Evolutionary conservation across 2,888 invertebrate species (phyloP).

Genomic region (Abscondita cerata): DNA sequence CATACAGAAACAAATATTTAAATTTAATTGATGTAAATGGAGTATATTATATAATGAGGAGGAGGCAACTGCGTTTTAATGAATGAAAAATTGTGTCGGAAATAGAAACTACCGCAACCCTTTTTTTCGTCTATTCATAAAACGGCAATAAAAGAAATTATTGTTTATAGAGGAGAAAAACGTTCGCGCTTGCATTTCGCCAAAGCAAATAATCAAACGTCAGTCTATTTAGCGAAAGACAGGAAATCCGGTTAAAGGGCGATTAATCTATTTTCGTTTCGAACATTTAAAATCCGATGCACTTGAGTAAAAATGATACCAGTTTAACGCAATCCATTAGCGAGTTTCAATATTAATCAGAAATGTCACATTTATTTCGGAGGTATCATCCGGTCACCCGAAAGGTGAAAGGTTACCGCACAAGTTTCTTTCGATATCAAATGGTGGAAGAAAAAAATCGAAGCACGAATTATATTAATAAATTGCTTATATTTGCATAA

Average conservation of each 20-base stretch:
- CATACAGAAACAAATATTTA: neutral
- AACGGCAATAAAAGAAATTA: neutral
- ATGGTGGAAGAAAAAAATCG: too few relatives aligned
- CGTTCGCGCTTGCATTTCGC: neutral
- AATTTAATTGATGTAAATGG: neutral
- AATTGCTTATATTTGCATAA: neutral
- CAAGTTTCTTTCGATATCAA: too few relatives aligned
- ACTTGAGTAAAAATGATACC: too few relatives aligned
- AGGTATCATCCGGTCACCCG: neutral
- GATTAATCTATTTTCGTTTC: conserved; percentile 32
- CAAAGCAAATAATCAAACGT: conserved; percentile 19
- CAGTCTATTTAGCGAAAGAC: conserved; percentile 28
- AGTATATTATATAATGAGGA: neutral
- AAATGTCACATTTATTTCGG: conserved; percentile 4
- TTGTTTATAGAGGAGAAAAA: neutral
- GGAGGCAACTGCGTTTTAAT: neutral
- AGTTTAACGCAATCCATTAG: neutral
- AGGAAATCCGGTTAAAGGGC: conserved; percentile 32
- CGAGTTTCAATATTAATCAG: neutral
- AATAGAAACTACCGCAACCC: neutral
- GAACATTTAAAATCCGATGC: too few relatives aligned
- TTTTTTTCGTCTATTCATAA: neutral
- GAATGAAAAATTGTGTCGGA: conserved; percentile 3
- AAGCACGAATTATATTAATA: neutral
- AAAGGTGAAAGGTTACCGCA: conserved; percentile 14